Base-by-base conservation (phyloP, 2,113 vertebrate species). In the Puntigrus tetrazona region DNA sequence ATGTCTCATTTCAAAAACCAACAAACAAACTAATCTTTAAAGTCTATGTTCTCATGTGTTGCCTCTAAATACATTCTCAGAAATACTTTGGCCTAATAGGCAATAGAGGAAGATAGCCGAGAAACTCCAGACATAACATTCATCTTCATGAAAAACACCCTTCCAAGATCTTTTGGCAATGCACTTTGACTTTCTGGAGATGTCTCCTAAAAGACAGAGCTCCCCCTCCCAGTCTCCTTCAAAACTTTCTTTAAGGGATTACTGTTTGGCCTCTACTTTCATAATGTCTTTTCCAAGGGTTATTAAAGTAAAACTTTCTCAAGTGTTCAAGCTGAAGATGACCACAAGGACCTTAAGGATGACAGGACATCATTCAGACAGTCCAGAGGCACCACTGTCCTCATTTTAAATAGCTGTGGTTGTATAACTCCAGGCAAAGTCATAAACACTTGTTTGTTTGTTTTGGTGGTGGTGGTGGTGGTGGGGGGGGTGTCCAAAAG, bases 121-220 rank as follows among this genome's bases (percentile, higher is more conserved):
- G 81, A 59, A 86, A 86, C 77, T 84, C 73, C 31, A 69, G 72
- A 80, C 59, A 63, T 69, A 84, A 47, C 50, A 85, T 87, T 84
- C n/a, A 76, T 82, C 83, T 84, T 73, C 65, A 43, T 65, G 55
- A 86, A 34, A 86, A 75, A 47, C n/a, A 45, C 59, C 69, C 78
- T 70, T 70, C 29, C 41, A 72, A 79, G 22, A 78, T 77, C 52
- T 50, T 72, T 73, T 87, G 83, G 41, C 84, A 83, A 55, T 82
- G 80, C 52, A 83, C 79, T 55, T 67, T 67, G 70, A 85, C 69
- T 79, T 73, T 61, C 72, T 41, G 36, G 29, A 70, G 84, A 67
- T 77, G 77, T 81, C 83, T 82, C 75, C 45, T 43, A 85, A 84
- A 81, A 69, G 55, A 85, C 78, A 78, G 50, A 41, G 63, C 74